Evolutionary conservation across 1,140 invertebrate species (phyloP), one percentile per base, ranked within the genome.

Genomic region (Papilio dardanus): DNA sequence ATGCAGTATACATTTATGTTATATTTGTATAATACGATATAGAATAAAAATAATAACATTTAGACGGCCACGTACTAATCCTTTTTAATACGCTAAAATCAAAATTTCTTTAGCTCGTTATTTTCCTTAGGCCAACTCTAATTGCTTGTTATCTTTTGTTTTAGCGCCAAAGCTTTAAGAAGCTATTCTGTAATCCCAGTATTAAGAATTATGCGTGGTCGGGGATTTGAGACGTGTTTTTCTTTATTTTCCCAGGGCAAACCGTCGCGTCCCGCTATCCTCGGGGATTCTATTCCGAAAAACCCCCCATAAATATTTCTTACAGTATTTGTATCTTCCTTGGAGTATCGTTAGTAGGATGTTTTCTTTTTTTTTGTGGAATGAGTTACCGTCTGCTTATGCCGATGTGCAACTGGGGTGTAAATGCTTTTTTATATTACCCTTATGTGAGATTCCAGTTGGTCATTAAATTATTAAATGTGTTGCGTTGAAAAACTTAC

Each of bases 271-370:
- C 77, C 81, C 80, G 80, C 78, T 79, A 82, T 86, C 90, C 86
- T 85, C 80, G 71, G 88, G 91, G 91, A 92, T 93, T 91, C 86
- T 81, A 86, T 89, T 90, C 82, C 88, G 88, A 93, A 93, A 92
- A 93, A 92, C 91, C 90, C n/a, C 88, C 91, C 91, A 93, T 93
- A 93, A 93, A 93, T 93, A 92, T 93, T 91, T 93, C 90, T 92
- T 90, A 92, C 85, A 88, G 89, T 90, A 87, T 93, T 93, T 93
- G 91, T 92, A 92, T 90, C 89, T 92, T 89, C 91, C 90, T 90
- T 81, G 85, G 89, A 91, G 91, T 87, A 91, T 92, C 90, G 90
- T 92, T 91, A 93, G 86, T 85, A 84, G 85, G 85, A 85, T 88
- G 88, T 89, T 92, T 82, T 86, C 86, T 76, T 87, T 91, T n/a